Percentiles rank a stretch among this genome's conserved stretches.
These are phyloP conservation scores for Leptinotarsa juncta DNA, from an alignment of 2,888 invertebrate species.

Conservation along the genomic window DNA sequence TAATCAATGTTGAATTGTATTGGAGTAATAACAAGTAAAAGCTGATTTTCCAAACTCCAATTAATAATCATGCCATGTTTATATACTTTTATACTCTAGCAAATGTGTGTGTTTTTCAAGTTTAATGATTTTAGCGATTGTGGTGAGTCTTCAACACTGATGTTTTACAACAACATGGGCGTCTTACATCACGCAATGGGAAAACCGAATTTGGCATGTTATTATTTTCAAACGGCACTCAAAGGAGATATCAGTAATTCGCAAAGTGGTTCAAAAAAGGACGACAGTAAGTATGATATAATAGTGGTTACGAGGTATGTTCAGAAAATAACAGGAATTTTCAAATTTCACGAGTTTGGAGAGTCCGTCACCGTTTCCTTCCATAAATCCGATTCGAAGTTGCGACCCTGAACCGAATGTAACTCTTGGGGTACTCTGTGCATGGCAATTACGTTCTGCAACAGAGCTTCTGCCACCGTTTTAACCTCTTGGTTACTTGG, in stretches of 20 bases:
- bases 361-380: neutral
- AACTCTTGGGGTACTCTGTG: too few relatives aligned
- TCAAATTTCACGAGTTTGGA: neutral
- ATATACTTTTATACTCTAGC: too few relatives aligned
- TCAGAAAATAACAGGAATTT: neutral
- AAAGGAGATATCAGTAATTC: constrained; percentile 74
- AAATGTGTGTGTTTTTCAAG: too few relatives aligned
- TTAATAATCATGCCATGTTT: too few relatives aligned
- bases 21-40: too few relatives aligned
- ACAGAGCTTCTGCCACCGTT: too few relatives aligned
- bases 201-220: constrained; percentile 83
- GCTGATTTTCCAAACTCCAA: too few relatives aligned
- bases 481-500: too few relatives aligned
- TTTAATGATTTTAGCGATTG: constrained; percentile 63
- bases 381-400: too few relatives aligned
- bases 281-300: constrained; percentile 42
- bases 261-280: constrained; percentile 61
- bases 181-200: constrained; percentile 84
- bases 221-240: constrained; percentile 83
- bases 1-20: too few relatives aligned
- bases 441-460: too few relatives aligned
- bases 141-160: constrained; percentile 73
- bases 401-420: too few relatives aligned
- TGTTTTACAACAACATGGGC: constrained; percentile 86
- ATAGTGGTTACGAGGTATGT: neutral